Percentiles rank a stretch among this genome's conserved stretches.
phyloP scores from a whole-genome alignment of 2,113 vertebrate species.

The Aptenodytes patagonicus region DNA sequence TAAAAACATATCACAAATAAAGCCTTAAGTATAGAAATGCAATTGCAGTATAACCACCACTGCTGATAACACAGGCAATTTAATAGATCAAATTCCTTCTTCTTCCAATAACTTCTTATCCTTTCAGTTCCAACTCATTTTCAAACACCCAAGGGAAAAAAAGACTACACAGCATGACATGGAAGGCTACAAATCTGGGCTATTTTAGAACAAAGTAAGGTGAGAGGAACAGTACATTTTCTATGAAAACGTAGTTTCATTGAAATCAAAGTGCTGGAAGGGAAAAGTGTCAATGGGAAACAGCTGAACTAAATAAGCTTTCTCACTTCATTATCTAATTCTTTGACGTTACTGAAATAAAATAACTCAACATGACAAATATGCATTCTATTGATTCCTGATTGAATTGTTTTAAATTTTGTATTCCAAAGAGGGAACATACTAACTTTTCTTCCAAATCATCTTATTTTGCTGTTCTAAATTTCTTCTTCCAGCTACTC shows the following conservation, averaged over 20 bases:
- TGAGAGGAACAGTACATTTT: slow-evolving; percentile 2
- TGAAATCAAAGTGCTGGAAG: slow-evolving; percentile 34
- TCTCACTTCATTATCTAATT: neutral
- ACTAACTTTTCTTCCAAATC: neutral
- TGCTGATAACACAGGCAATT: slow-evolving; percentile 6
- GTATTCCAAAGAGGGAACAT: neutral
- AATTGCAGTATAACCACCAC: neutral
- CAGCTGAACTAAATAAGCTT: slow-evolving; percentile 9
- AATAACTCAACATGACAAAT: neutral
- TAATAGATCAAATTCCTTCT: slow-evolving; percentile 12
- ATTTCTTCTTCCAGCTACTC: neutral
- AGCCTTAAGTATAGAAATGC: neutral
- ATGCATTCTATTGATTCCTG: neutral
- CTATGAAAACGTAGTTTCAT: slow-evolving; percentile 29
- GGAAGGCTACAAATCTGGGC: neutral
- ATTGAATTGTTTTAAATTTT: neutral
- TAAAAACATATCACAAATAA: neutral
- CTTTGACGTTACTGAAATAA: neutral
- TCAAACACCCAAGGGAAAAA: slow-evolving; percentile 27
- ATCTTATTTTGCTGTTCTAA: neutral
- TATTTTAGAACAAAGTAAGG: slow-evolving; percentile 39
- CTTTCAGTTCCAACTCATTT: slow-evolving; percentile 28
- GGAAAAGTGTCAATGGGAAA: neutral
- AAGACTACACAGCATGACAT: slow-evolving; percentile 1
- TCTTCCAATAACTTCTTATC: neutral